These are phyloP conservation scores for Chiridota heheva DNA, from an alignment of 35 echinoderm and acorn worm genomes.

Conservation along the genomic window DNA sequence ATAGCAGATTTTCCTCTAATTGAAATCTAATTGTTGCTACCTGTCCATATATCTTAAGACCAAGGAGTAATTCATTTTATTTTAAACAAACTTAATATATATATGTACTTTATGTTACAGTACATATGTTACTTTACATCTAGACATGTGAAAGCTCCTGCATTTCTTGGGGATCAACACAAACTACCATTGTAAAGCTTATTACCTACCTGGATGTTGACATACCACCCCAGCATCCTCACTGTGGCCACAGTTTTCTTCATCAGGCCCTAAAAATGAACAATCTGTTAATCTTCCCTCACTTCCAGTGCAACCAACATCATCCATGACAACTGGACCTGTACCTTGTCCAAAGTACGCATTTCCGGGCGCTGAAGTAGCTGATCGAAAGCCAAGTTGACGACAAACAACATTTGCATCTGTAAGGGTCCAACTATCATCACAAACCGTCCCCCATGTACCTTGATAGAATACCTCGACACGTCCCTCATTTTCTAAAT, in stretches of 20 bases:
- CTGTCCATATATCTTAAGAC: no score
- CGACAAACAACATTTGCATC: slow-evolving; percentile 13
- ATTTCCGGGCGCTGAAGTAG: neutral
- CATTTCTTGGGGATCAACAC: no score
- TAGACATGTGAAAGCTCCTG: no score
- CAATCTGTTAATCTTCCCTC: slow-evolving; percentile 14
- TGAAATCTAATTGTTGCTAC: no score
- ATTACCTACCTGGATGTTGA: neutral
- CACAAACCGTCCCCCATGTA: slow-evolving; percentile 19
- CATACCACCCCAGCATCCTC: slow-evolving; percentile 35
- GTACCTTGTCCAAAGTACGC: slow-evolving; percentile 11
- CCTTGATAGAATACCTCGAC: slow-evolving; percentile 6
- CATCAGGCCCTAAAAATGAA: neutral
- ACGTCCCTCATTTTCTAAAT: slow-evolving; percentile 7
- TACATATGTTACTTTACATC: no score
- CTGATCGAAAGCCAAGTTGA: slow-evolving; percentile 9
- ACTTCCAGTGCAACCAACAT: neutral
- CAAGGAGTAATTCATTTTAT: no score
- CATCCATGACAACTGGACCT: slow-evolving; percentile 13
- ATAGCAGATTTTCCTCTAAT: no score
- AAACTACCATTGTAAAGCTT: no score
- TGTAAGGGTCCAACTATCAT: slow-evolving; percentile 7
- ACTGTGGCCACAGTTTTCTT: slow-evolving; percentile 31
- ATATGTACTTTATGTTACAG: no score
- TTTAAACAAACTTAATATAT: no score